Evolutionary conservation across 2,888 invertebrate species (phyloP).

Genomic region (Andrena minutula): DNA sequence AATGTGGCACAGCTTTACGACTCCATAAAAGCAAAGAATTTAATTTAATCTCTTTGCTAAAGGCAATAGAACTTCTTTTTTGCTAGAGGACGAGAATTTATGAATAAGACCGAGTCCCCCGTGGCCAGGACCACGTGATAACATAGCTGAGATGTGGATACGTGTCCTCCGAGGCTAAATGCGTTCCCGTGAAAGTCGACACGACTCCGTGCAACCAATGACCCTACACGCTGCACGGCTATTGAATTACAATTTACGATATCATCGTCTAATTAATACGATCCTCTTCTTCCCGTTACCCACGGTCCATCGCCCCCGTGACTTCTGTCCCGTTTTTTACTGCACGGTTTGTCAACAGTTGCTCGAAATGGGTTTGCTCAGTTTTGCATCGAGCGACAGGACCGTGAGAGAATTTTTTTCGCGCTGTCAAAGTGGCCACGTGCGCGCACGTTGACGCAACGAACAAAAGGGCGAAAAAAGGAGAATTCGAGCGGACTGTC

Average conservation of each 20-base stretch:
- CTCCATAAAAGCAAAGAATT: too few relatives aligned
- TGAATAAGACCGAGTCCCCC: not conserved
- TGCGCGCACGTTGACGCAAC: not conserved
- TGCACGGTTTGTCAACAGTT: not conserved
- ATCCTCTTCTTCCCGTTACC: slow-evolving; percentile 40
- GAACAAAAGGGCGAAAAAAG: not conserved
- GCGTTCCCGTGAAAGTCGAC: slow-evolving; percentile 73
- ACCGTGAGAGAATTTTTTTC: slow-evolving; percentile 16
- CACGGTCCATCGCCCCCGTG: not conserved
- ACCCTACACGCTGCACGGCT: slow-evolving; percentile 73
- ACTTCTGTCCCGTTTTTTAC: not conserved
- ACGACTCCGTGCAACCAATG: slow-evolving; percentile 68
- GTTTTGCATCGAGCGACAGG: slow-evolving; percentile 14
- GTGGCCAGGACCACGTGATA: slow-evolving; percentile 16
- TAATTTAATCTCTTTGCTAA: not conserved
- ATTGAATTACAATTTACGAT: slow-evolving; percentile 80
- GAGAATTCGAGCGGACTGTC: slow-evolving; percentile 19
- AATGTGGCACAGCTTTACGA: not conserved
- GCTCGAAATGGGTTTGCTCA: not conserved
- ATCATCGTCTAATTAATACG: slow-evolving; percentile 77
- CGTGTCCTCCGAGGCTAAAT: slow-evolving; percentile 44
- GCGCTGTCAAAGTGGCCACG: slow-evolving; percentile 9
- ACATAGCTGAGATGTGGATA: slow-evolving; percentile 31
- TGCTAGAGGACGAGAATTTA: not conserved
- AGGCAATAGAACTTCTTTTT: not conserved